Base-by-base conservation (phyloP, 2,888 invertebrate species). In the Cyrtodaria siliqua region DNA sequence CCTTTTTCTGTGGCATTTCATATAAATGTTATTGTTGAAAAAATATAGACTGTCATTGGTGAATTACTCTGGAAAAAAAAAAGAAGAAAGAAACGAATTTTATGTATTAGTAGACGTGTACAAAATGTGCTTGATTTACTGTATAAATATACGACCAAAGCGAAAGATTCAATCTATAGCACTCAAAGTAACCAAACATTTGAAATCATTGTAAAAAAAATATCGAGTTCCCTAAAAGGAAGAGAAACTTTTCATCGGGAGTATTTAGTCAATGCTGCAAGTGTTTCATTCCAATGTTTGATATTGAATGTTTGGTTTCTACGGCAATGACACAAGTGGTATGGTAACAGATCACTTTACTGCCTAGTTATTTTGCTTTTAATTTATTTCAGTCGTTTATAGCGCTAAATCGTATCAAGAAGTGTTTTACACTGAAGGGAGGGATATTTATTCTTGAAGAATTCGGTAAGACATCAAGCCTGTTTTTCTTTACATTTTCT, bases 401-500 rank as follows among this genome's bases (percentile, higher is more conserved):
- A 94, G 96, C 98, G 93, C 96, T 99, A 94, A 97, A 97, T 94
- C 98, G 99, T 94, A 99, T 99, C 94, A 96, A 98, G 94, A 99
- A 99, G 95, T 99, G 99, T 95, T 99, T 99, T 95, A 99, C 99
- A 78, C 98, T 98, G 94, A 99, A 98, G 94, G 99, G 99, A 93
- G 98, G 98, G 93, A 97, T 99, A 94, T 99, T 99, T 95, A 97
- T 99, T 93, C 95, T 99, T 94, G 99, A 99, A 95, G 99, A 99
- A 96, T 99, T 97, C 95, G 99, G 99, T 99, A 95, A 98, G 98
- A 81, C 62, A 56, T 69, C 75, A 77, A 71, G 57, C 60, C 71
- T 71, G 79, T 78, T 82, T 72, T 67, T 66, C 70, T 42, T 74
- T 79, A 75, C 67, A 62, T 69, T 68, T 72, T 64, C 44, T 63